Base-by-base conservation (phyloP, 1,140 invertebrate genomes). In the Heterodera carotae region DNA sequence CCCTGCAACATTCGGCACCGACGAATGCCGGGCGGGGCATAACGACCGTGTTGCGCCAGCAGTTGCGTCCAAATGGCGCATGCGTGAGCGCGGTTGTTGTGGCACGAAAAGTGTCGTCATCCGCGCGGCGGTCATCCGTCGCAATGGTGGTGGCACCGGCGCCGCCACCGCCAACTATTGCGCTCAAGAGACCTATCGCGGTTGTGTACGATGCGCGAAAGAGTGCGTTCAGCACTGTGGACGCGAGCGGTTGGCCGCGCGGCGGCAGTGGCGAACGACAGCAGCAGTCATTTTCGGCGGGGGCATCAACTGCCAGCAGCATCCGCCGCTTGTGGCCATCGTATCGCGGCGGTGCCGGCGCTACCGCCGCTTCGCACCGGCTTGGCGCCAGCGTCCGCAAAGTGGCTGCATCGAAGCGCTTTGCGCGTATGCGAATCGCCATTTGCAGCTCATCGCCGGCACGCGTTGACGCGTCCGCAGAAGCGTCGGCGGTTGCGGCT, bases 141-240 rank as follows among this genome's bases (percentile, higher is more conserved):
- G 36, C 4, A 39, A 39, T n/a, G 10, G 4, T 39, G 10, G 4
- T 10, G 36, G 4, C 4, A 39, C 36, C 10, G 36, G 4, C 48
- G 18, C 48, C 18, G 48, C 48, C 12, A 18, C 48, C 48, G 48
- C 48, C n/a, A n/a, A n/a, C n/a, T n/a, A n/a, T 53, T 53, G 48
- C 48, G 22, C 48, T 53, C 12, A 53, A 53, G 48, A 53, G 22
- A 10, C 27, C 62, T 25, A 29, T 66, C 33, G 62, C 62, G 33
- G 62, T 66, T 27, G 62, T 66, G n/a, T 66, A 66, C 29, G 62
- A 66, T 18, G 62, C 10, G 62, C 27, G 27, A 6, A 66, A 66
- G 10, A 66, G 27, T 10, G 62, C 62, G 62, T 66, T 66, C 62
- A 29, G 62, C 62, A 66, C 62, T 10, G 62, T 66, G 62, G 62